Evolutionary conservation across 2,888 invertebrate genomes (phyloP), one percentile per base, ranked within the genome.

Genomic region (Dynastes tityus): DNA sequence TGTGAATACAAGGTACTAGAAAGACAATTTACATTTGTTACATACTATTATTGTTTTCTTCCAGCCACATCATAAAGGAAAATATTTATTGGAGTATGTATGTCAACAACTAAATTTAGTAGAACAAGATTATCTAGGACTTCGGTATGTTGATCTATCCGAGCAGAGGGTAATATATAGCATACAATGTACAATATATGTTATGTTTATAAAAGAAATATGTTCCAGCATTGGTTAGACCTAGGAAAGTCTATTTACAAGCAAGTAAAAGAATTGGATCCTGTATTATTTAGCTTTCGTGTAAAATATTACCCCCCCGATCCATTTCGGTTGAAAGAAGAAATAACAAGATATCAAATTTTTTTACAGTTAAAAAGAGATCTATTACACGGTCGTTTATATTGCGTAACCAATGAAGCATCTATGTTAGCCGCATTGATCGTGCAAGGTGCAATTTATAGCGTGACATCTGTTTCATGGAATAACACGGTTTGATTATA

Each of bases 271-370:
- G 98, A 97, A 90, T 93, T 97, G 85, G 95, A 96, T 84, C 96
- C 97, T 80, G 95, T 97, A 86, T 90, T 98, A 80, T 96, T 99
- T 88, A 98, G 97, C 90, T 97, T 99, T 89, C 95, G 98, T 81
- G 97, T 98, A 82, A 98, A 98, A 91, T 99, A 97, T 89, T 99
- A 99, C 89, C 98, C 99, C 16, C 96, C 96, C 78, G 97, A 98
- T 90, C 98, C 98, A 16, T 92, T 96, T 88, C 92, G 96, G 76
- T 90, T 99, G 82, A 97, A 96, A 88, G 98, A 98, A 88, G 96
- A 98, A 89, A 95, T 97, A 81, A 97, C 98, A 81, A 92, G 98
- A 85, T 98, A 98, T 90, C 98, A 98, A 89, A 93, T 98, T 86
- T 97, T 96, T 89, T 91, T 97, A 83, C 99, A 99, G 89, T 89